Evolutionary conservation across 2,797 vertebrate species (phyloP), one percentile per base, ranked within the genome.

Genomic region (Gephyroberyx darwinii): DNA sequence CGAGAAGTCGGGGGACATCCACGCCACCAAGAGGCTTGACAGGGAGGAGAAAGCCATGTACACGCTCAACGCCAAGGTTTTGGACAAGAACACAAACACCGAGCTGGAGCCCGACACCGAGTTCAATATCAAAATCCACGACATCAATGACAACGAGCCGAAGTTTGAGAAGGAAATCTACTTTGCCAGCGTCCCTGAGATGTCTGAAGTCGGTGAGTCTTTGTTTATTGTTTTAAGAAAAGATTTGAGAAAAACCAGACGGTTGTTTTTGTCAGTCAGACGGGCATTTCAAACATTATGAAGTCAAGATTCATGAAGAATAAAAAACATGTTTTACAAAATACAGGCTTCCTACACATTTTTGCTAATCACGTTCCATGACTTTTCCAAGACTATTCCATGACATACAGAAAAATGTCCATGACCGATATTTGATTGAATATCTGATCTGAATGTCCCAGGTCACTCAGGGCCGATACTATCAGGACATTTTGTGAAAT

Each of bases 91-190:
- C 80, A 98, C 96, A 1, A 96, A 96, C 35, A 88, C 92, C 1
- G 96, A 97, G 80, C 95, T 99, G 85, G 98, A 99, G 78, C 94
- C 96, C 0, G 97, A 98, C 91, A 99, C 98, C 0, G 96, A 99
- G 80, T 99, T 99, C 71, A 95, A 98, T 78, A 99, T 99, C 82
- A 99, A 99, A 89, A 99, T 99, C 60, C 97, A 99, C 0, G 98
- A 99, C 89, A 98, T 99, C 87, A 99, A 99, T 70, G 98, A 99
- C 90, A 99, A 99, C 19, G 97, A 94, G 54, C 98, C 98, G 51
- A 98, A 95, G 90, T 99, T 99, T 77, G 92, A 91, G 13, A 96
- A 95, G 92, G 95, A 98, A 4, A 88, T 95, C 66, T 99, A 96
- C 81, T 94, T 92, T 2, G 96, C 97, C 79, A 97, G 91, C 26